A percentile compares a stretch with the other conserved stretches of the same genome.
Evolutionary conservation across 2,888 invertebrate genomes (phyloP).

Genomic region (Synergus laeviventris): DNA sequence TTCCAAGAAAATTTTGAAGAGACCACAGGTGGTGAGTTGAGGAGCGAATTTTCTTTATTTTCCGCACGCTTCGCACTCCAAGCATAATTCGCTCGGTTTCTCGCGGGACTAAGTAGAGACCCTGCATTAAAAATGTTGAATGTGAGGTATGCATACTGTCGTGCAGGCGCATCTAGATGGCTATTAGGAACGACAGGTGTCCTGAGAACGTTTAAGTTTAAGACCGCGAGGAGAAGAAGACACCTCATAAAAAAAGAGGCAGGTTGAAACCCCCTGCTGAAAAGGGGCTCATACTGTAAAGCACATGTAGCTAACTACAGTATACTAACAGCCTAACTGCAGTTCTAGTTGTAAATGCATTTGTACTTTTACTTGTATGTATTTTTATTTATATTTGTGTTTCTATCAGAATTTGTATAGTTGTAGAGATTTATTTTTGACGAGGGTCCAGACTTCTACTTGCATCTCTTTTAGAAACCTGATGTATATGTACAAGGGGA

Average conservation of each 20-base stretch:
- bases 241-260: neutral
- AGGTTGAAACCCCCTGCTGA: neutral
- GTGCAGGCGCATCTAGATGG: conserved; percentile 25
- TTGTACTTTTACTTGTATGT: neutral
- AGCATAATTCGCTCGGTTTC: conserved; percentile 23
- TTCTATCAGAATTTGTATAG: no score
- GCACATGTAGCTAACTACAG: neutral
- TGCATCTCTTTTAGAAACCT: conserved; percentile 1
- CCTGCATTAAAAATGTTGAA: conserved; percentile 25
- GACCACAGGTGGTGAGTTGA: conserved; percentile 34
- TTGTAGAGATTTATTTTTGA: no score
- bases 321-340: neutral
- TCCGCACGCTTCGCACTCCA: conserved; percentile 24
- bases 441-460: neutral
- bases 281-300: neutral
- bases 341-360: neutral
- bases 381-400: no score
- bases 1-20: neutral
- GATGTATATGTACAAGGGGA: neutral
- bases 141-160: conserved; percentile 23
- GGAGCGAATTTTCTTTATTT: conserved; percentile 13
- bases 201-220: conserved; percentile 18
- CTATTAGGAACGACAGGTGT: conserved; percentile 33
- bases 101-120: conserved; percentile 25
- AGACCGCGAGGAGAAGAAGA: neutral